phyloP scores from a whole-genome alignment of 2,113 vertebrate species.

The Meleagris gallopavo region DNA sequence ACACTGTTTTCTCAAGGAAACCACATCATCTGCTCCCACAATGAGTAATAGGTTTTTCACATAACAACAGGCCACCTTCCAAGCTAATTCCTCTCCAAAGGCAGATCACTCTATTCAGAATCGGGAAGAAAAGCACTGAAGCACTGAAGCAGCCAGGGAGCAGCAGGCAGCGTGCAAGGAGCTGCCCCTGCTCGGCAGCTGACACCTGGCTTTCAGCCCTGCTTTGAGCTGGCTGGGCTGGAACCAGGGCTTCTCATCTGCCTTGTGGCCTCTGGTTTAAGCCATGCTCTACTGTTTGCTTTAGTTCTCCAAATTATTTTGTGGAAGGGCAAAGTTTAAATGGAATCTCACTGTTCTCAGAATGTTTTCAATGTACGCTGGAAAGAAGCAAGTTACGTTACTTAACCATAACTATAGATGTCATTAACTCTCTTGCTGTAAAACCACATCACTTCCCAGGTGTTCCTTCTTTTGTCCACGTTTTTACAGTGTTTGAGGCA shows the following conservation, averaged over 20 bases:
- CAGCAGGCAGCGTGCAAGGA: fast-evolving
- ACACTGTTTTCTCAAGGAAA: background rate
- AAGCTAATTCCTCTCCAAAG: conserved; percentile 3
- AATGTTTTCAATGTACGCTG: background rate
- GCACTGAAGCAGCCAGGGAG: background rate
- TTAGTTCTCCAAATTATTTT: background rate
- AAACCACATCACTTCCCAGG: conserved; percentile 31
- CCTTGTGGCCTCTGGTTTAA: fast-evolving
- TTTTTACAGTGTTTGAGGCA: conserved; percentile 22
- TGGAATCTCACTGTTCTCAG: background rate
- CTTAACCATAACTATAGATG: background rate
- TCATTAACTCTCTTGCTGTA: background rate
- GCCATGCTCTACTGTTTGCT: background rate
- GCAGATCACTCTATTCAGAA: background rate
- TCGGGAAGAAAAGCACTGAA: background rate
- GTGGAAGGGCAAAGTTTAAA: background rate
- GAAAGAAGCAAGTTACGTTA: background rate
- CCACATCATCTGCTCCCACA: background rate
- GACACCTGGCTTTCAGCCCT: background rate
- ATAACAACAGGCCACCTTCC: conserved; percentile 33
- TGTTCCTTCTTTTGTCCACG: conserved; percentile 35
- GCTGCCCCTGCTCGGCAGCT: background rate
- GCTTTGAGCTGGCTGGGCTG: fast-evolving
- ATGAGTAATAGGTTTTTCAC: background rate
- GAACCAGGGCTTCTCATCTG: background rate